Conservation (phyloP, 1,140 invertebrate genomes). For the Philotrypesis tridentata region DNA sequence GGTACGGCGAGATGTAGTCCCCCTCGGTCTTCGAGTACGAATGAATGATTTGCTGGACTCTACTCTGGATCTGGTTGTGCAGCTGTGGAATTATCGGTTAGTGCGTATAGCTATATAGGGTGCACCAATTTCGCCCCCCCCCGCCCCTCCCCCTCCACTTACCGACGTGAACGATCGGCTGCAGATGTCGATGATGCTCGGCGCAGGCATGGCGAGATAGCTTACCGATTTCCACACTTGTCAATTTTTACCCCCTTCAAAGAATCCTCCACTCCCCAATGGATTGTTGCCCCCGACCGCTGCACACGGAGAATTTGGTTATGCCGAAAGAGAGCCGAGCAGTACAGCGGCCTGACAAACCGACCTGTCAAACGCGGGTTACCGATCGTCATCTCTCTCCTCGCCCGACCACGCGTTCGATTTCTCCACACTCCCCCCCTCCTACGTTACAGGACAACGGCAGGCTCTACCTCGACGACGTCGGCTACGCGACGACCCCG, state of each 20-base stretch:
- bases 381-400: conserved; percentile 7
- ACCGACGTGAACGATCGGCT: conserved; percentile 23
- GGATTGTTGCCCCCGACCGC: too few relatives aligned
- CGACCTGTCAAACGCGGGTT: conserved; percentile 15
- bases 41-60: neutral
- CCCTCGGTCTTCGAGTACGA: neutral
- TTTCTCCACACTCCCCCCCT: too few relatives aligned
- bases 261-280: too few relatives aligned
- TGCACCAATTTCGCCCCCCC: too few relatives aligned
- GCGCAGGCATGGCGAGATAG: conserved; percentile 37
- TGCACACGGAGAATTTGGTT: conserved; percentile 16
- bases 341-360: neutral
- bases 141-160: neutral
- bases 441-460: neutral
- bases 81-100: neutral
- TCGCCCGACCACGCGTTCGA: neutral
- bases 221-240: too few relatives aligned
- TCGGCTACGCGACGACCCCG: neutral
- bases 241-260: too few relatives aligned
- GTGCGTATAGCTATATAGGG: too few relatives aligned
- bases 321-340: neutral
- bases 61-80: neutral
- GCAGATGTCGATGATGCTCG: conserved; percentile 13
- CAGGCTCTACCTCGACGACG: conserved; percentile 18
- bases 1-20: neutral